Percentiles rank a stretch among this genome's conserved stretches.
phyloP scores from a whole-genome alignment of 2,888 invertebrate species.

The Drosophila hamatofila region DNA sequence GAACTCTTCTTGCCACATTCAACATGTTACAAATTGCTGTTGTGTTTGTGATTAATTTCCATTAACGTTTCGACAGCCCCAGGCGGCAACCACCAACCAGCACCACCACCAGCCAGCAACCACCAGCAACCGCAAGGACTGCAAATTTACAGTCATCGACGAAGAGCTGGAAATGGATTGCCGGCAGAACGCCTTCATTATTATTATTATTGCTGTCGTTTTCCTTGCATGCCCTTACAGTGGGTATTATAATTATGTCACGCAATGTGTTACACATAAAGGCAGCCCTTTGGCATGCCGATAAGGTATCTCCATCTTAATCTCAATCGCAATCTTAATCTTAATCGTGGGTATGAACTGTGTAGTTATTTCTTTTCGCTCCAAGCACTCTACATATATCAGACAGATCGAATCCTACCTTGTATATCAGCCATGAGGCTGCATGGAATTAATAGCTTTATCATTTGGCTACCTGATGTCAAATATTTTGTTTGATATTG shows the following conservation, averaged over 20 bases:
- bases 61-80: constrained; percentile 45
- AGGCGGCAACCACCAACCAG: constrained; percentile 29
- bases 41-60: constrained; percentile 70
- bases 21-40: constrained; percentile 55
- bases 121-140: constrained; percentile 40
- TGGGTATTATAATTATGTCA: constrained; percentile 26
- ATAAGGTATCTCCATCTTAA: constrained; percentile 8
- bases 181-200: constrained; percentile 83
- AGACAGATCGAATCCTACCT: neutral
- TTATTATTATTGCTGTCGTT: constrained; percentile 59
- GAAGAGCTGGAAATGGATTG: constrained; percentile 77
- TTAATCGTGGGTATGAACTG: constrained; percentile 12
- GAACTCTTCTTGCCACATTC: constrained; percentile 30
- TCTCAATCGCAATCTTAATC: constrained; percentile 1
- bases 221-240: constrained; percentile 22
- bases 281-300: neutral
- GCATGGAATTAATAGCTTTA: constrained; percentile 2
- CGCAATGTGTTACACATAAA: constrained; percentile 21
- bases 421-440: neutral
- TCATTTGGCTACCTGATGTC: neutral
- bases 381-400: neutral
- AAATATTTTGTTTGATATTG: neutral
- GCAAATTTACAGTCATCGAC: constrained; percentile 24
- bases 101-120: constrained; percentile 10
- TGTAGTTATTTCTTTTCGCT: neutral